A percentile compares a stretch with the other conserved stretches of the same genome.
Evolutionary conservation across 1,140 invertebrate species (phyloP).

Genomic region (Temnothorax longispinosus): DNA sequence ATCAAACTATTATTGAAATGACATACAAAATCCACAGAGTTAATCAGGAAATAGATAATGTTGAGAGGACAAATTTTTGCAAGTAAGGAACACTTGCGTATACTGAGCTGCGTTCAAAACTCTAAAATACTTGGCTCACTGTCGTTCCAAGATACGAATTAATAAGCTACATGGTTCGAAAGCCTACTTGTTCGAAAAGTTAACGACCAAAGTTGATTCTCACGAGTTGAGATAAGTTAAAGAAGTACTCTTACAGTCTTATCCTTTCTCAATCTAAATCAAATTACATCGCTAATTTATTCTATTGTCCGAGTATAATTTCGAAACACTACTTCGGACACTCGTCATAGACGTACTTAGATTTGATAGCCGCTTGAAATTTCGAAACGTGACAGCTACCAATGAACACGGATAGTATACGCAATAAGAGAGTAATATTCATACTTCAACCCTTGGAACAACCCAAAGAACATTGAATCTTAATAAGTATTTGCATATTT

Average conservation of each 20-base stretch:
- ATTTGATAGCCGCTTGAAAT: neutral
- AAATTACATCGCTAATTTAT: neutral
- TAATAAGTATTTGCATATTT: constrained; percentile 67
- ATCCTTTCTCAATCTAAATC: neutral
- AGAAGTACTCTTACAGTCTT: neutral
- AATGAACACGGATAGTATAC: constrained; percentile 46
- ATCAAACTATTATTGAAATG: neutral
- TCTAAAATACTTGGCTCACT: neutral
- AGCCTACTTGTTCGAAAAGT: neutral
- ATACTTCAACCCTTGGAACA: constrained; percentile 53
- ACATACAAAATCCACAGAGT: neutral
- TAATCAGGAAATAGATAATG: neutral
- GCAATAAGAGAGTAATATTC: constrained; percentile 34
- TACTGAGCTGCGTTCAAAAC: neutral
- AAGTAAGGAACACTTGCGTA: neutral
- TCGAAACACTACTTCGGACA: neutral
- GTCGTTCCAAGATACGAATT: neutral
- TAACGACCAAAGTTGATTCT: neutral
- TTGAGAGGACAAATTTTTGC: neutral
- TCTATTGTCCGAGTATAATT: neutral
- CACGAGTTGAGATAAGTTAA: neutral
- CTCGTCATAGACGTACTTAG: neutral
- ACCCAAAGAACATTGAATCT: constrained; percentile 75
- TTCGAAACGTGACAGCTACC: constrained; percentile 4
- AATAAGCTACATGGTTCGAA: neutral